Evolutionary conservation across 2,888 invertebrate species (phyloP), one percentile per base, ranked within the genome.

Genomic region (Aphelenchoides bicaudatus): DNA sequence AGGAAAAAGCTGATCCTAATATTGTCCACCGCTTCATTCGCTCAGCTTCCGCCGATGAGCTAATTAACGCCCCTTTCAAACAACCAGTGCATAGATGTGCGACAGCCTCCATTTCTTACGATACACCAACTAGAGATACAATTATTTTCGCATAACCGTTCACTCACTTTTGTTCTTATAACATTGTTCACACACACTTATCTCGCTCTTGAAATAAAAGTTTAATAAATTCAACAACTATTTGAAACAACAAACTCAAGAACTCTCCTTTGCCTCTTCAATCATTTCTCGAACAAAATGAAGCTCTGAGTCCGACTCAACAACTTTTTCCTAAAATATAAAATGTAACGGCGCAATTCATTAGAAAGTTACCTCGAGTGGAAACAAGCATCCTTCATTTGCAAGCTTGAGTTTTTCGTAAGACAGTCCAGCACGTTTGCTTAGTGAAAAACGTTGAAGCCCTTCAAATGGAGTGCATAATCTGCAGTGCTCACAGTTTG

Each of bases 91-190:
- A 21, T 25, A 21, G n/a, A n/a, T n/a, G n/a, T n/a, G n/a, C n/a
- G n/a, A n/a, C 16, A 6, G 8, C 10, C 43, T 19, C 43, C 10
- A n/a, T 43, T 8, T 43, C 43, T n/a, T 43, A 21, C 23, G 23
- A 43, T 25, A 43, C 43, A n/a, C 43, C 43, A 19, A 21, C 34
- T 10, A 34, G 43, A 10, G 43, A 43, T n/a, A 43, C 43, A n/a
- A 8, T 43, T 10, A 43, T 43, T 25, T 21, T 43, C 23, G 43
- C 43, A 21, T 43, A n/a, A 43, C 34, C 34, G n/a, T n/a, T 34
- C 34, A 34, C 34, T n/a, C 34, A 34, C 34, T n/a, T 10, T 34
- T 34, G 34, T 10, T 34, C 34, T 43, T 25, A 6, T 43, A 43
- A 19, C 16, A n/a, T n/a, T n/a, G 16, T 43, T 43, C 23, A 43